Conservation (phyloP, 2,797 vertebrate genomes). For the Anabacerthia variegaticeps region DNA sequence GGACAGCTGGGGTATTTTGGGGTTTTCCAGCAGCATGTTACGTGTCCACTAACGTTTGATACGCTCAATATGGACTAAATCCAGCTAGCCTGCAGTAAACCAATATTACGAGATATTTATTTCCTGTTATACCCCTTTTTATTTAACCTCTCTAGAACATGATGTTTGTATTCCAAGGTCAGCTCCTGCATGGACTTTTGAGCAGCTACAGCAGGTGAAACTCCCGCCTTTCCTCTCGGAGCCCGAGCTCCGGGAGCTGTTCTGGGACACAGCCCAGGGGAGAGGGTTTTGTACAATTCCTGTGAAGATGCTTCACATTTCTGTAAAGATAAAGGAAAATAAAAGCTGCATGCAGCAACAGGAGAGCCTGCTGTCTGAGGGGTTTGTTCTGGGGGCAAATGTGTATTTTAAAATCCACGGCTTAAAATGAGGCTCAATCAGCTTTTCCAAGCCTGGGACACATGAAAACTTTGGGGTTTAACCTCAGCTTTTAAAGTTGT, state of each 20-base stretch:
- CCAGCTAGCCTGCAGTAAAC: not conserved
- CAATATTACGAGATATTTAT: not conserved
- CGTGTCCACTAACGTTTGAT: not conserved
- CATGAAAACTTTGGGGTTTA: not conserved
- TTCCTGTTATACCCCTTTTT: not conserved
- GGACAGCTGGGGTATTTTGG: not conserved
- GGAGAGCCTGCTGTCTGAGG: not conserved
- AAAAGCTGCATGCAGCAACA: conserved; percentile 90
- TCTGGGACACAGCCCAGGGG: conserved; percentile 11
- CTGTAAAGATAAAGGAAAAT: conserved; percentile 79
- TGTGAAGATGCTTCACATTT: conserved; percentile 77
- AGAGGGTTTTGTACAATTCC: conserved; percentile 81
- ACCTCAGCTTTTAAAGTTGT: not conserved
- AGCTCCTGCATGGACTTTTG: not conserved
- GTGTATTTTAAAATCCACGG: rapidly evolving
- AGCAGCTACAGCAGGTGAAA: not conserved
- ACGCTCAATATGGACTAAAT: not conserved
- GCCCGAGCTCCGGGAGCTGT: not conserved
- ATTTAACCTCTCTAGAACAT: not conserved
- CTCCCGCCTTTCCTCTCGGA: not conserved
- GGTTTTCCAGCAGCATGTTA: not conserved
- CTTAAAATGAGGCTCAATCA: not conserved
- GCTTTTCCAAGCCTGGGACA: not conserved
- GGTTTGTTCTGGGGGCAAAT: not conserved
- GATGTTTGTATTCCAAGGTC: not conserved